These are phyloP conservation scores for Danio rerio DNA, from an alignment of 2,113 vertebrate species.

Conservation along the genomic window GRCz12tu NC_133176.1:44828001-44828500, in stretches of 20 bases:
- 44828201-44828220: neutral
- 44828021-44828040: too few relatives aligned
- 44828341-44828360: neutral
- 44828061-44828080: too few relatives aligned
- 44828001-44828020: too few relatives aligned
- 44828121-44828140: too few relatives aligned
- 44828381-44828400: neutral
- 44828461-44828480: slow-evolving; percentile 34
- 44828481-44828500: slow-evolving; percentile 52
- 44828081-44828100: too few relatives aligned
- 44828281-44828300: neutral
- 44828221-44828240: neutral
- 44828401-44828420: neutral
- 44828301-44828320: slow-evolving; percentile 24
- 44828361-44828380: neutral
- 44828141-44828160: too few relatives aligned
- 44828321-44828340: neutral
- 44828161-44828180: neutral
- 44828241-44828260: too few relatives aligned
- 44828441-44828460: slow-evolving; percentile 54
- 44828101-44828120: too few relatives aligned
- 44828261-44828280: neutral
- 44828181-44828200: neutral
- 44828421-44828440: slow-evolving; percentile 31
- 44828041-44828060: too few relatives aligned